Conservation (phyloP, 2,113 vertebrate genomes). For the Xiphophorus couchianus region DNA sequence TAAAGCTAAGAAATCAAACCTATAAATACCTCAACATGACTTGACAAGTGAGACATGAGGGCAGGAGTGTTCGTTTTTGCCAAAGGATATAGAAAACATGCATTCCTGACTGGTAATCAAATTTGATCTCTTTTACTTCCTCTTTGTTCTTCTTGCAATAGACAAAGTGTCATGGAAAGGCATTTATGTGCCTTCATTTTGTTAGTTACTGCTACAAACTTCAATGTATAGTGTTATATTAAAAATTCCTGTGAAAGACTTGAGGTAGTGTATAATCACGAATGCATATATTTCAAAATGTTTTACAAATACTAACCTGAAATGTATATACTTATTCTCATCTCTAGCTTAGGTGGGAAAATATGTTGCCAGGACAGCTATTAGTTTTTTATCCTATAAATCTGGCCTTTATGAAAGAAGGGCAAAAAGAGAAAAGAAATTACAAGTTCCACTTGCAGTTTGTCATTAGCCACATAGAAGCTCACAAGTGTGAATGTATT, state of each 20-base stretch:
- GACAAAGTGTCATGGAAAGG: neutral
- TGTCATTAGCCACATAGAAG: neutral
- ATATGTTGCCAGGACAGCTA: neutral
- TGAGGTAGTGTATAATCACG: neutral
- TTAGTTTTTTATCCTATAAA: neutral
- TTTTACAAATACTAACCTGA: neutral
- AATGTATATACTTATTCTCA: neutral
- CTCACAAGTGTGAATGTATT: neutral
- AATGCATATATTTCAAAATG: neutral
- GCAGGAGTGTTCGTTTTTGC: constrained; percentile 66
- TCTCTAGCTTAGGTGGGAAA: neutral
- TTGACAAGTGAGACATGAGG: constrained; percentile 76
- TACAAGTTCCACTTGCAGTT: neutral
- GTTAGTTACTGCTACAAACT: no score
- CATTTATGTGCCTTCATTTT: neutral
- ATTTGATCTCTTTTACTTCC: constrained; percentile 20
- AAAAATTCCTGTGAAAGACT: no score
- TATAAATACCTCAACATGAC: constrained; percentile 82
- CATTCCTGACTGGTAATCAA: constrained; percentile 62
- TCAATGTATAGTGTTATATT: neutral
- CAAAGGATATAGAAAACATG: constrained; percentile 68
- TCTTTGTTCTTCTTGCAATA: neutral
- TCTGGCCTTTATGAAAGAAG: neutral
- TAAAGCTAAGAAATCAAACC: constrained; percentile 65
- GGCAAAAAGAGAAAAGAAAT: neutral